Evolutionary conservation across 2,888 invertebrate species (phyloP).

Genomic region (Meteorus cinctellus): DNA sequence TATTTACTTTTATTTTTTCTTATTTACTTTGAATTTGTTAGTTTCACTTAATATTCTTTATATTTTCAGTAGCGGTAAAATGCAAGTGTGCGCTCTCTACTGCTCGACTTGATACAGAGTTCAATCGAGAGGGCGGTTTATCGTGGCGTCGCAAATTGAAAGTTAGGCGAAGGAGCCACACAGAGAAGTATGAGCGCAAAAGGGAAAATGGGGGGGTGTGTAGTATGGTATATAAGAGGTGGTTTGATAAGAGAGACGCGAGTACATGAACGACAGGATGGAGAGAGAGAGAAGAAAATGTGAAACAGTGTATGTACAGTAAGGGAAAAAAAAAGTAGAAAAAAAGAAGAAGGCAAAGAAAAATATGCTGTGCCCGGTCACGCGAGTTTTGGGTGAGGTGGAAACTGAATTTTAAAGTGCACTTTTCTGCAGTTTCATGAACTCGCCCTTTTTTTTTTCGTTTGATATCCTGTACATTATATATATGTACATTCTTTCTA

Average conservation of each 20-base stretch:
- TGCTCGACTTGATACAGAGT: constrained; percentile 34
- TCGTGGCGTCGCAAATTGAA: constrained; percentile 46
- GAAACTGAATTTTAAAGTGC: constrained; percentile 41
- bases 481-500: not conserved
- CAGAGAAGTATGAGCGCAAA: constrained; percentile 29
- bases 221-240: constrained; percentile 7
- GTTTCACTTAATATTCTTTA: not conserved
- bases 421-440: constrained; percentile 29
- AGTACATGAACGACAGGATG: not conserved
- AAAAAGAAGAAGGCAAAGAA: constrained; percentile 1
- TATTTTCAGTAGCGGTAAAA: not conserved
- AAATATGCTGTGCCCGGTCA: constrained; percentile 27
- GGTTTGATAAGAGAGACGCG: constrained; percentile 9
- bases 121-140: constrained; percentile 35
- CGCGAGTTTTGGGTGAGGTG: constrained; percentile 33
- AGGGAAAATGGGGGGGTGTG: constrained; percentile 8
- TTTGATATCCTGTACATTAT: not conserved
- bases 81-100: constrained; percentile 11
- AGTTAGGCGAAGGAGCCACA: constrained; percentile 39
- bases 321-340: constrained; percentile 7
- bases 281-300: constrained; percentile 10
- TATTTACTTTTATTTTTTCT: constrained; percentile 1
- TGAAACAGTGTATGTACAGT: not conserved
- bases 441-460: constrained; percentile 6
- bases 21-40: not conserved